These are phyloP conservation scores for Paramisgurnus dabryanus DNA, from an alignment of 2,113 vertebrate species.

Conservation along the genomic window DNA sequence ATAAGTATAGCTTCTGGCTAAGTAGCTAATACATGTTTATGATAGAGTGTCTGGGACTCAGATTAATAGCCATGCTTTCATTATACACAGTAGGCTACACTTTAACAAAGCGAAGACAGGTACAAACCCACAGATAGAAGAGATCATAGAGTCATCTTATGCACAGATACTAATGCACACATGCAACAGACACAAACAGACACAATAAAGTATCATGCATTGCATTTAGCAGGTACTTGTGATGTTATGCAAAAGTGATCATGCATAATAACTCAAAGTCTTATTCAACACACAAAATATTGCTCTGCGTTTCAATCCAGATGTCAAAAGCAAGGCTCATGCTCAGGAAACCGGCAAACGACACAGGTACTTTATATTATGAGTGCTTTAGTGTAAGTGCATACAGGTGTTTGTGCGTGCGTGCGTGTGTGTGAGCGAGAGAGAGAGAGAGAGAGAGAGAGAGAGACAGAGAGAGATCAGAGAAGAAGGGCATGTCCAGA, in stretches of 20 bases:
- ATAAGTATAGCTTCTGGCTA: slow-evolving; percentile 38
- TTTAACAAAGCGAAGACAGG: slow-evolving; percentile 6
- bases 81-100: slow-evolving; percentile 30
- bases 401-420: slow-evolving; percentile 5
- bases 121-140: not conserved
- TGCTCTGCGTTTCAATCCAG: not conserved
- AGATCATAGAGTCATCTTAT: not conserved
- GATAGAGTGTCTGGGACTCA: slow-evolving; percentile 33
- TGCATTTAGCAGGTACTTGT: too few relatives aligned
- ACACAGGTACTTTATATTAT: slow-evolving; percentile 17
- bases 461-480: not conserved
- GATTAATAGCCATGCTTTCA: slow-evolving; percentile 39
- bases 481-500: slow-evolving; percentile 23
- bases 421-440: too few relatives aligned
- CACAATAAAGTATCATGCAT: too few relatives aligned
- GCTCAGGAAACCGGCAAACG: slow-evolving; percentile 2
- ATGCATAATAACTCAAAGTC: too few relatives aligned
- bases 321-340: not conserved
- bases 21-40: slow-evolving; percentile 39
- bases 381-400: slow-evolving; percentile 30
- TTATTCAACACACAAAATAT: too few relatives aligned
- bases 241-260: too few relatives aligned
- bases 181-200: not conserved
- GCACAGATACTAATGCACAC: not conserved
- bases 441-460: too few relatives aligned